These are phyloP conservation scores for Epinotia ramella DNA, from an alignment of 2,888 invertebrate species.

Conservation along the genomic window DNA sequence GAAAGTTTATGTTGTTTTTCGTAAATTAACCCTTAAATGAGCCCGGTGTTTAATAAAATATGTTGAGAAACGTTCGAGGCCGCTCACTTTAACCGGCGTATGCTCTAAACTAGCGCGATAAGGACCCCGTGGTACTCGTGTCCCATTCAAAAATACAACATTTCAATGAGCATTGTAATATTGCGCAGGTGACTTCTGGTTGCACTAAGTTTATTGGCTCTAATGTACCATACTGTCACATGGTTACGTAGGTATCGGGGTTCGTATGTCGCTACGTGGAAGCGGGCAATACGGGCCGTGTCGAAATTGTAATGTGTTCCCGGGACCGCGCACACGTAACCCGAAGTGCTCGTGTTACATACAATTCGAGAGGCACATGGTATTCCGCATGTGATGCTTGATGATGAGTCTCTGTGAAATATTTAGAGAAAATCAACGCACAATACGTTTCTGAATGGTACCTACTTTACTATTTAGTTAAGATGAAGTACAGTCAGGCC, in stretches of 20 bases:
- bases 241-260: slow-evolving; percentile 51
- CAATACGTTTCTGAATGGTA: not conserved
- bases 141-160: not conserved
- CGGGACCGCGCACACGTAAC: slow-evolving; percentile 71
- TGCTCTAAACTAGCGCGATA: too few species aligned
- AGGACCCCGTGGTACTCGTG: too few species aligned
- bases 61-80: too few species aligned
- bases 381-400: slow-evolving; percentile 23
- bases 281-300: slow-evolving; percentile 62
- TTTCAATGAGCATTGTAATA: not conserved
- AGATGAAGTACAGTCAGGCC: not conserved
- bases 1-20: not conserved
- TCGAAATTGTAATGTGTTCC: slow-evolving; percentile 78
- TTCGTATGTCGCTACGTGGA: slow-evolving; percentile 75
- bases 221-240: slow-evolving; percentile 6
- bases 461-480: too few species aligned
- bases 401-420: slow-evolving; percentile 17
- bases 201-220: slow-evolving; percentile 3
- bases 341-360: slow-evolving; percentile 71
- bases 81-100: not conserved
- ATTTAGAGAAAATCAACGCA: not conserved
- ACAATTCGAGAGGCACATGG: slow-evolving; percentile 55
- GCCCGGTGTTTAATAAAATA: not conserved
- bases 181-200: not conserved
- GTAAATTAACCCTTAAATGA: not conserved